phyloP scores from a whole-genome alignment of 2,797 vertebrate genomes.

The Enteromius unitaeniatus region DNA sequence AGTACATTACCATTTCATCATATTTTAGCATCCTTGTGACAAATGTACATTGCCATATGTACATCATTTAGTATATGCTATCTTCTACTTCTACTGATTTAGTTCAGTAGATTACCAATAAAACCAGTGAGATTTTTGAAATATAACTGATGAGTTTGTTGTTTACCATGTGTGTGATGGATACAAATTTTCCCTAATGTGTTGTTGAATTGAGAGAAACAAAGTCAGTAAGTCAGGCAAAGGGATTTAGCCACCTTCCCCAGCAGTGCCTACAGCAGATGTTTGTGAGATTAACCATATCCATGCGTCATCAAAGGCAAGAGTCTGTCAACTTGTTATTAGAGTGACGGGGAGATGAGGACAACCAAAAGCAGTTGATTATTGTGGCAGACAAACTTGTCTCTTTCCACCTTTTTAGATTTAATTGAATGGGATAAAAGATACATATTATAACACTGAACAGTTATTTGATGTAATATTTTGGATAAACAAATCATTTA shows the following conservation, averaged over 20 bases:
- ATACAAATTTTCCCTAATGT: background rate
- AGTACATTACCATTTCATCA: background rate
- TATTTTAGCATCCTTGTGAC: background rate
- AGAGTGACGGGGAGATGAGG: background rate
- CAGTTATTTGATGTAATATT: background rate
- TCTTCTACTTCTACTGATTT: background rate
- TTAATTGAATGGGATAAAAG: background rate
- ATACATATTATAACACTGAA: background rate
- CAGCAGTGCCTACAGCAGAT: constrained; percentile 43
- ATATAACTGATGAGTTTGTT: constrained; percentile 29
- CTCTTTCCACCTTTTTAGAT: background rate
- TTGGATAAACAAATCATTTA: background rate
- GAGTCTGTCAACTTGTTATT: constrained; percentile 2
- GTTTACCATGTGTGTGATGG: constrained; percentile 15
- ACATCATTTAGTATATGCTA: background rate
- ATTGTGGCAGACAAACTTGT: background rate
- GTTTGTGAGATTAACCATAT: constrained; percentile 52
- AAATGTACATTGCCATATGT: background rate
- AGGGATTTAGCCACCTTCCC: constrained; percentile 28
- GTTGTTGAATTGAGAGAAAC: background rate
- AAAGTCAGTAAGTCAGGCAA: constrained; percentile 29
- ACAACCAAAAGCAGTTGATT: background rate
- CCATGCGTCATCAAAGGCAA: constrained; percentile 1
- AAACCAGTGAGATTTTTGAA: constrained; percentile 1
- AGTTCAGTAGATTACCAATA: constrained; percentile 30